phyloP scores from a whole-genome alignment of 2,113 vertebrate genomes.

The Nesoenas mayeri region DNA sequence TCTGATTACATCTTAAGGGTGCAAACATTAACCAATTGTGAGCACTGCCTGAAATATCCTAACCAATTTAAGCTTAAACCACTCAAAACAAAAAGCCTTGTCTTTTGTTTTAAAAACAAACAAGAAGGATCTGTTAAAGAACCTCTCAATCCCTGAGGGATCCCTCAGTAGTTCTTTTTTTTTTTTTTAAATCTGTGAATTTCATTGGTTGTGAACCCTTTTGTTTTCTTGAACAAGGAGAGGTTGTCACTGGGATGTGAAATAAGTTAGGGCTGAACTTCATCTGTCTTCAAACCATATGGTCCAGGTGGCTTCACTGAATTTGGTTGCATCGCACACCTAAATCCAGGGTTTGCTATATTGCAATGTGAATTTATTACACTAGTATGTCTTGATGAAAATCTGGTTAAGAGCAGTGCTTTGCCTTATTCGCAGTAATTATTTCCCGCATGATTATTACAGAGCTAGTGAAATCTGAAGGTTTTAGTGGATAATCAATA shows the following conservation, averaged over 20 bases:
- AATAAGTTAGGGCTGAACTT: neutral
- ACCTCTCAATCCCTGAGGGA: neutral
- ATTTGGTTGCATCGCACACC: neutral
- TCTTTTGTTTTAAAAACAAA: neutral
- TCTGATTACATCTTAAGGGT: constrained; percentile 36
- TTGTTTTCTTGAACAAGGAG: constrained; percentile 1
- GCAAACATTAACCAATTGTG: neutral
- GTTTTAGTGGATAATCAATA: constrained; percentile 68
- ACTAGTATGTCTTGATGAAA: constrained; percentile 21
- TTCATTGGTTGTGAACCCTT: neutral
- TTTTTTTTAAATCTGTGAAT: neutral
- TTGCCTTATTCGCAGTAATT: constrained; percentile 34
- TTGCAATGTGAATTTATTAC: constrained; percentile 28
- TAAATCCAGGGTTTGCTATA: constrained; percentile 27
- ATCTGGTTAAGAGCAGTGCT: constrained; percentile 23
- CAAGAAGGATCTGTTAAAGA: neutral
- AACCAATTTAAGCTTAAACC: neutral
- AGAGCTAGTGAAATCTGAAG: constrained; percentile 60
- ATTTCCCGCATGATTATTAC: constrained; percentile 54
- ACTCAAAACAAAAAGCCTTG: neutral
- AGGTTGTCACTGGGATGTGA: neutral
- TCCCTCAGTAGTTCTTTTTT: neutral
- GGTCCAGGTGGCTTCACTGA: constrained; percentile 45
- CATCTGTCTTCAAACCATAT: constrained; percentile 1
- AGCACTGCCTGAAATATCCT: neutral